Evolutionary conservation across 1,140 invertebrate genomes (phyloP).

Genomic region (Vanessa atalanta): DNA sequence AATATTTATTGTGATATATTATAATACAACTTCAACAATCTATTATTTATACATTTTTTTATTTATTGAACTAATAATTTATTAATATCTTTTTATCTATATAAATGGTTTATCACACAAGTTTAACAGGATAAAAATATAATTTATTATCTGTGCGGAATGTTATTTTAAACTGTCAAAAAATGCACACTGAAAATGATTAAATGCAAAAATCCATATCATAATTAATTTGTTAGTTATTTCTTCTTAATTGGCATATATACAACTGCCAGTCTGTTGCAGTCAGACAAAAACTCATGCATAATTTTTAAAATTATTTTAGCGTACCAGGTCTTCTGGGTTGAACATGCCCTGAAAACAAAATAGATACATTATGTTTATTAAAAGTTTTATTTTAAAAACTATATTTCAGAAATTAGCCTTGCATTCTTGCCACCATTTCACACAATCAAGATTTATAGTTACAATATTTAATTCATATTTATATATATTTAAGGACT

Average conservation of each 20-base stretch:
- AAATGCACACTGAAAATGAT: slow-evolving; percentile 66
- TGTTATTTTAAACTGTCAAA: slow-evolving; percentile 47
- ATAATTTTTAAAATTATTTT: slow-evolving; percentile 54
- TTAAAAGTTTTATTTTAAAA: too few relatives aligned
- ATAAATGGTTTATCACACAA: slow-evolving; percentile 22
- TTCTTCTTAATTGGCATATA: slow-evolving; percentile 56
- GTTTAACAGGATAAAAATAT: slow-evolving; percentile 32
- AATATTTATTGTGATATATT: slow-evolving; percentile 56
- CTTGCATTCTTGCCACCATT: too few relatives aligned
- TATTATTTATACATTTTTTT: slow-evolving; percentile 56
- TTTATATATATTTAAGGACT: not conserved
- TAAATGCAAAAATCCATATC: slow-evolving; percentile 46
- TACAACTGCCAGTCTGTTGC: slow-evolving; percentile 60
- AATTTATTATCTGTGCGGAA: slow-evolving; percentile 47
- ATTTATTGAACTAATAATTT: slow-evolving; percentile 35
- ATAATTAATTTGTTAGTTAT: slow-evolving; percentile 45
- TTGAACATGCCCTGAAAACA: slow-evolving; percentile 92
- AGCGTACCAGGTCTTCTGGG: slow-evolving; percentile 87
- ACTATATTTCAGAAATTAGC: too few relatives aligned
- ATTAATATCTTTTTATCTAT: slow-evolving; percentile 37
- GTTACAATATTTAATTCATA: not conserved
- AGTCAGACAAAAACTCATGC: slow-evolving; percentile 63
- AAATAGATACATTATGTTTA: slow-evolving; percentile 18
- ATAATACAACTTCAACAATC: slow-evolving; percentile 75
- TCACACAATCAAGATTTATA: not conserved